Evolutionary conservation across 1,140 invertebrate genomes (phyloP).

Genomic region (Onthophagus taurus): DNA sequence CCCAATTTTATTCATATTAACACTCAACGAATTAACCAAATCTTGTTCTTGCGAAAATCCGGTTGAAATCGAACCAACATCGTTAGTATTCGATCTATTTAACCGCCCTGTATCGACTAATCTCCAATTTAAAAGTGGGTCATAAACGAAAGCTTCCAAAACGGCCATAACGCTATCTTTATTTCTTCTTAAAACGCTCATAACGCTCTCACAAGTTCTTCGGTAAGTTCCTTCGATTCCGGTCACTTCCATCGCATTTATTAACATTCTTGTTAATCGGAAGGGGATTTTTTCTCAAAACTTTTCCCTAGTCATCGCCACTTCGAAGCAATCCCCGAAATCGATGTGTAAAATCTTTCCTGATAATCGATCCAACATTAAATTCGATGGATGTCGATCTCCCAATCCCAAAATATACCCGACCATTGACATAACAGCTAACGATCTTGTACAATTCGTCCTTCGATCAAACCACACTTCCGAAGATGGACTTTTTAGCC

Average conservation of each 20-base stretch:
- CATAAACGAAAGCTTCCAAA: constrained; percentile 98
- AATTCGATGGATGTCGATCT: constrained; percentile 93
- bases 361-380: constrained; percentile 95
- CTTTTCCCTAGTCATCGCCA: constrained; percentile 97
- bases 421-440: constrained; percentile 99
- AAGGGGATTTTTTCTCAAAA: constrained; percentile 99
- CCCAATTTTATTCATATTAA: constrained; percentile 40
- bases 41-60: constrained; percentile 38
- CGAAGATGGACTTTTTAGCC: constrained; percentile 95
- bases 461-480: constrained; percentile 98
- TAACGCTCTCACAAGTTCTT: constrained; percentile 94
- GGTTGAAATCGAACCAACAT: constrained; percentile 30
- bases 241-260: constrained; percentile 97
- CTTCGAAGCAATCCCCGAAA: constrained; percentile 99
- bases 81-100: constrained; percentile 33
- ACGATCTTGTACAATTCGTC: constrained; percentile 95
- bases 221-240: constrained; percentile 78
- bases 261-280: constrained; percentile 94
- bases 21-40: constrained; percentile 43
- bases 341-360: constrained; percentile 99
- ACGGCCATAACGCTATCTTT: constrained; percentile 99
- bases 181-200: constrained; percentile 89
- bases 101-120: constrained; percentile 70
- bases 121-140: constrained; percentile 98
- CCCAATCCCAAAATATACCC: constrained; percentile 67